These are phyloP conservation scores for Drosophila falleni DNA, from an alignment of 2,888 invertebrate genomes.

Conservation along the genomic window DNA sequence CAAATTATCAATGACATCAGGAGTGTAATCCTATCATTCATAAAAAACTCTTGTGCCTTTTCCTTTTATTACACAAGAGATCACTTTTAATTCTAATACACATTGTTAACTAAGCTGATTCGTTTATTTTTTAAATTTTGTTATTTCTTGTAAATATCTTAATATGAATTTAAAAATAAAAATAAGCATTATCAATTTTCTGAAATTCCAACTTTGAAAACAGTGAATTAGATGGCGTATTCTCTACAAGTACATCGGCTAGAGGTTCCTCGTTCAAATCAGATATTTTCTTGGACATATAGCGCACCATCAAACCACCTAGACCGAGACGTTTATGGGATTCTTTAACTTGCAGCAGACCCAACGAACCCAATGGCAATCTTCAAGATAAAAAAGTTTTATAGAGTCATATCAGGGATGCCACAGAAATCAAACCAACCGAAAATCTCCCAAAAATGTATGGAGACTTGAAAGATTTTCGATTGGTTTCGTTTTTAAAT, in stretches of 20 bases:
- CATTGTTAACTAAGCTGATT: background rate
- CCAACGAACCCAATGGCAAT: constrained; percentile 72
- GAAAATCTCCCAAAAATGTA: no score
- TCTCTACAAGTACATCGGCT: constrained; percentile 72
- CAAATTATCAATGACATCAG: no score
- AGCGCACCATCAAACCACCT: constrained; percentile 74
- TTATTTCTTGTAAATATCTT: no score
- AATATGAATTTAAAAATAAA: constrained; percentile 18
- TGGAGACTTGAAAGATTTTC: no score
- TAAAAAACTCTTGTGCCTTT: no score
- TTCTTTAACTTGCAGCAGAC: constrained; percentile 78
- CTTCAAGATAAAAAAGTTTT: constrained; percentile 46
- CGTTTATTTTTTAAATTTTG: no score
- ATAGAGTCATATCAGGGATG: no score
- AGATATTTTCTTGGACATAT: constrained; percentile 70
- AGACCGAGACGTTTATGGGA: constrained; percentile 76
- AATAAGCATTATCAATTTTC: constrained; percentile 70
- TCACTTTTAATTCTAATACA: no score
- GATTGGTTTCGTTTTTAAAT: no score
- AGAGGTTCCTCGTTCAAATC: constrained; percentile 65
- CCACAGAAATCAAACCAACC: no score
- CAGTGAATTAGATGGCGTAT: constrained; percentile 75
- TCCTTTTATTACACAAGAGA: no score
- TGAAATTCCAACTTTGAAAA: constrained; percentile 81
- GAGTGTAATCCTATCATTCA: no score